A percentile compares a stretch with the other conserved stretches of the same genome.
Conservation (phyloP, 2,797 vertebrate genomes). For the Kryptopterus vitreolus region DNA sequence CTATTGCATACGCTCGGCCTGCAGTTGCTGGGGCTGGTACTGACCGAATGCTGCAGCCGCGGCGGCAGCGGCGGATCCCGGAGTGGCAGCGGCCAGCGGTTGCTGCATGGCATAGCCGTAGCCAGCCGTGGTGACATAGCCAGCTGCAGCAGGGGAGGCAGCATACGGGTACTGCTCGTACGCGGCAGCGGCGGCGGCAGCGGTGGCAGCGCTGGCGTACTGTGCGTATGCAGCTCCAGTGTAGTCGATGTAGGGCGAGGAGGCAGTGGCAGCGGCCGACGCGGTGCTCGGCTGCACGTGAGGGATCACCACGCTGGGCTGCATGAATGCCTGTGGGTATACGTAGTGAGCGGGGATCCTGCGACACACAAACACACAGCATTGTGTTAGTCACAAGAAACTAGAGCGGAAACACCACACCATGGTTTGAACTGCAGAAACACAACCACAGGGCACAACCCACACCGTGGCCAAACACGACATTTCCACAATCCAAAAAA, state of each 20-base stretch:
- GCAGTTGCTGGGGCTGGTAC: conserved; percentile 93
- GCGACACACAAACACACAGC: conserved; percentile 70
- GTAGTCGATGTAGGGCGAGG: conserved; percentile 96
- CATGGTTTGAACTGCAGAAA: conserved; percentile 25
- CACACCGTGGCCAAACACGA: conserved; percentile 69
- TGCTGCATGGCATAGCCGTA: conserved; percentile 94
- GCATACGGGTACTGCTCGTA: conserved; percentile 97
- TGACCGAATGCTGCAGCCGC: conserved; percentile 81
- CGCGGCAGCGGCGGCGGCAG: conserved; percentile 81
- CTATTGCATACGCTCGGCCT: conserved; percentile 97
- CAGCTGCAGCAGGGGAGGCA: conserved; percentile 85
- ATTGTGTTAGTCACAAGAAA: conserved; percentile 22
- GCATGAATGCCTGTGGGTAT: conserved; percentile 97
- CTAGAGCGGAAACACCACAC: neutral
- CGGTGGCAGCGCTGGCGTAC: conserved; percentile 82
- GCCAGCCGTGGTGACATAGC: conserved; percentile 88
- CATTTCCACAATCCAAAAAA: conserved; percentile 66
- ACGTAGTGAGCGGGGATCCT: conserved; percentile 98
- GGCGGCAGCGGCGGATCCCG: conserved; percentile 81
- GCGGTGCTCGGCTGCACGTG: conserved; percentile 86
- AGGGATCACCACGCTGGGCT: conserved; percentile 95
- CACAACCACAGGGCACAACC: conserved; percentile 51
- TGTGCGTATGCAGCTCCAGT: conserved; percentile 93
- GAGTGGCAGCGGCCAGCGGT: conserved; percentile 82
- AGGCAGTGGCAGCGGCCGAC: conserved; percentile 81